Evolutionary conservation across 2,113 vertebrate species (phyloP), one percentile per base, ranked within the genome.

Genomic region (Tragelaphus imberbis): DNA sequence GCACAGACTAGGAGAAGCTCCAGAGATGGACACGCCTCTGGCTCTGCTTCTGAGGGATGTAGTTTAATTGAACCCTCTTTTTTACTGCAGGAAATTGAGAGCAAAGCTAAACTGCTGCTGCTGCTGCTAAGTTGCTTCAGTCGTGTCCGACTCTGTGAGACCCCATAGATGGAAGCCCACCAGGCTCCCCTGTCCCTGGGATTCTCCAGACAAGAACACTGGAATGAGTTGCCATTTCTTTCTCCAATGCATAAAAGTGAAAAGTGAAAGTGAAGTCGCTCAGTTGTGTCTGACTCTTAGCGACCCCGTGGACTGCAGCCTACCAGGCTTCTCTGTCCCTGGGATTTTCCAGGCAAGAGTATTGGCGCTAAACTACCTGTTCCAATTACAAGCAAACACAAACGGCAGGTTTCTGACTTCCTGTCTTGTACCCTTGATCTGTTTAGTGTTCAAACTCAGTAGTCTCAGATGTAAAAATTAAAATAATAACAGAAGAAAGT

Each of bases 361-460:
- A 49, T 12, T 49, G 11, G 49, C 88, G 40, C 30, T 40, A 40
- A 85, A 47, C 13, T 56, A 81, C 56, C 21, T 51, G 36, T 80
- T 55, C 27, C 25, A 82, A 15, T 79, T 44, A 33, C 28, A 91
- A 81, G 17, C 59, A 84, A 77, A 59, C 49, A 81, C 58, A 94
- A 94, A 30, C 9, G 15, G 11, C 9, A 79, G 16, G 6, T 25
- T 47, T 90, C 28, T 33, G 3, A 75, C 17, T 80, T 91, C 17
- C 36, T 36, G 49, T 30, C 79, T 77, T 79, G 1, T 36, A n/a
- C 21, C 25, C 15, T 59, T 79, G 85, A 89, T 53, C 49, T 94
- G 14, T 56, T 82, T 86, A 93, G 68, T 5, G 33, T 94, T 79
- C 93, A 97, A 93, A 82, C 47, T 27, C 2, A 58, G 56, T 92